Evolutionary conservation across 2,888 invertebrate species (phyloP), one percentile per base, ranked within the genome.

Genomic region (Julus scandinavius): DNA sequence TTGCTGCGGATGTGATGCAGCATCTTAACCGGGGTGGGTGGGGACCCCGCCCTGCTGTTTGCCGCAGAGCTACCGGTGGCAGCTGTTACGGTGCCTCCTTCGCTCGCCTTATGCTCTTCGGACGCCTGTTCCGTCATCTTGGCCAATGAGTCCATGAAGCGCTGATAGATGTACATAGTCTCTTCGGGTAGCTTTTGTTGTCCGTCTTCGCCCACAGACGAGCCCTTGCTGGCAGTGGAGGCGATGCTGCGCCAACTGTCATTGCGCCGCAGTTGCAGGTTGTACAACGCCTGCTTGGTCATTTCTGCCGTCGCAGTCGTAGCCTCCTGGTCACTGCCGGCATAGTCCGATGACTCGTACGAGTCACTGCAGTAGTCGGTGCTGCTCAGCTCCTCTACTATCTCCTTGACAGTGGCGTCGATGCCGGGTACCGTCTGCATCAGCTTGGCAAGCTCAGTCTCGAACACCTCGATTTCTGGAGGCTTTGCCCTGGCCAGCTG

Each of bases 301-400:
- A 41, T 29, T 11, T 41, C 58, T 9, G 63, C 72, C 7, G 58
- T 40, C 7, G 87, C 72, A 9, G 80, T 3, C 2, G 72, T 20
- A 7, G 20, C 88, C 86, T 91, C 97, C 88, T 97, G 93, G 92
- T 97, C 97, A 0, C 97, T 97, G 90, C 96, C 97, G 1, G 97
- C 97, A 91, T 97, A 97, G 92, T 97, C 97, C 0, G 97, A 97
- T 3, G 97, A 97, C 92, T 97, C 97, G 91, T 97, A 97, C 0
- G 97, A 97, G 92, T 97, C 97, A 90, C 97, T 97, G 97, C 97
- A 97, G 4, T 97, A 96, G 91, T 97, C 97, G 91, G 97, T 97
- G 90, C 97, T 97, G 90, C 97, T 97, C 90, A 97, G 93, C 92
- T 97, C 97, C 92, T 97, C 97, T 0, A 98, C 97, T 88, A 97